Base-by-base conservation (phyloP, 2,888 invertebrate genomes). In the Oscheius sp. region DNA sequence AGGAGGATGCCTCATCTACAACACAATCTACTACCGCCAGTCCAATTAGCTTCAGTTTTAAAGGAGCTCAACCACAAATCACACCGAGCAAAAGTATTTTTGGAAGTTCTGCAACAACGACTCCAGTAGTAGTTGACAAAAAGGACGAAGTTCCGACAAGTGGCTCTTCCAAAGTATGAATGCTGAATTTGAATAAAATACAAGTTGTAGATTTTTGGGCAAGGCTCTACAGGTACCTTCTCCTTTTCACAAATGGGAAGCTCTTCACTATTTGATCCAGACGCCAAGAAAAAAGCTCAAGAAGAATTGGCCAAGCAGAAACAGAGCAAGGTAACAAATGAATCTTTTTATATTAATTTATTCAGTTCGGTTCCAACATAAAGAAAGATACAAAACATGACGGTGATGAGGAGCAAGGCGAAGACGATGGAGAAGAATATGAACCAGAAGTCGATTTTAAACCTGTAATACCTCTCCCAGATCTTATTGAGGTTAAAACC, bases 381-480 rank as follows among this genome's bases (percentile, higher is more conserved):
- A 52, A 63, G 31, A 45, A 34, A 37, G 33, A 34, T 1, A 25
- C 50, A 20, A 10, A 31, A 5, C 65, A 70, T 45, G 20, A 57
- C 31, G 68, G 70, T 42, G 73, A 65, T 12, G 66, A 66, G 29
- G 66, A 74, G 50, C 61, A 72, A 25, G 48, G 63, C 6, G 53
- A 63, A 2, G 70, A 61, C 12, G 72, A 69, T 1, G 64, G 74
- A 20, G 80, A 73, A 20, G 79, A 81, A 37, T 80, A 76, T 58
- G 80, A 81, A 67, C 83, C 84, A 8, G 72, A 84, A 6, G 79
- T 78, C 57, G 76, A 86, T 17, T 86, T 83, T 67, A 72, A 75
- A 50, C 86, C 86, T 12, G 83, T 83, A 17, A 68, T 83, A 39
- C 85, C 86, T 2, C 78, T 87, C 15, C 86, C 86, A 5, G 82